These are phyloP conservation scores for Pygmarrhopalites habei DNA, from an alignment of 1,140 invertebrate genomes.

Conservation along the genomic window DNA sequence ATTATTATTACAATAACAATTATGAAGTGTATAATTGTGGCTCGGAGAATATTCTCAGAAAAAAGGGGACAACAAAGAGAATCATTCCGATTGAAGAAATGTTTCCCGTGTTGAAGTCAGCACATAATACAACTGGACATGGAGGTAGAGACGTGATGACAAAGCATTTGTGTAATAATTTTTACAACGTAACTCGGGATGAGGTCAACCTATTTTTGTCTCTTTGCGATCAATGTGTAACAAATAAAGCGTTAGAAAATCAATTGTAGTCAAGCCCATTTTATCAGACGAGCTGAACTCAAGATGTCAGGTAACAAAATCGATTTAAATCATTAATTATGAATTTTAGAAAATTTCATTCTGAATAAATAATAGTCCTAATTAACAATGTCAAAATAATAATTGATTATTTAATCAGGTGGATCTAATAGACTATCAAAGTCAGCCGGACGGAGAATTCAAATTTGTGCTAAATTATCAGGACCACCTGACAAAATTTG, in stretches of 20 bases:
- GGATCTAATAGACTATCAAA: constrained; percentile 48
- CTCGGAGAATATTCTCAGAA: too few species aligned
- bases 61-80: too few species aligned
- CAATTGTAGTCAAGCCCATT: constrained; percentile 46
- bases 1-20: too few species aligned
- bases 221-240: not conserved
- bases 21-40: too few species aligned
- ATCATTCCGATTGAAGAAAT: not conserved
- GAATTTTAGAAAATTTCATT: too few species aligned
- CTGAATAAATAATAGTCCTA: too few species aligned
- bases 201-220: not conserved
- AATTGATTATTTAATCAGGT: constrained; percentile 45
- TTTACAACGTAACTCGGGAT: not conserved
- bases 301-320: too few species aligned
- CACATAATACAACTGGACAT: not conserved
- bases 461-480: constrained; percentile 48
- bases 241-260: not conserved
- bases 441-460: constrained; percentile 43
- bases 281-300: too few species aligned
- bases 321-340: too few species aligned
- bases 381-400: too few species aligned
- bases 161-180: not conserved
- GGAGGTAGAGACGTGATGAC: not conserved
- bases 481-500: constrained; percentile 48
- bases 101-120: not conserved